Evolutionary conservation across 1,140 invertebrate species (phyloP), one percentile per base, ranked within the genome.

Genomic region (Sycobia sp.): DNA sequence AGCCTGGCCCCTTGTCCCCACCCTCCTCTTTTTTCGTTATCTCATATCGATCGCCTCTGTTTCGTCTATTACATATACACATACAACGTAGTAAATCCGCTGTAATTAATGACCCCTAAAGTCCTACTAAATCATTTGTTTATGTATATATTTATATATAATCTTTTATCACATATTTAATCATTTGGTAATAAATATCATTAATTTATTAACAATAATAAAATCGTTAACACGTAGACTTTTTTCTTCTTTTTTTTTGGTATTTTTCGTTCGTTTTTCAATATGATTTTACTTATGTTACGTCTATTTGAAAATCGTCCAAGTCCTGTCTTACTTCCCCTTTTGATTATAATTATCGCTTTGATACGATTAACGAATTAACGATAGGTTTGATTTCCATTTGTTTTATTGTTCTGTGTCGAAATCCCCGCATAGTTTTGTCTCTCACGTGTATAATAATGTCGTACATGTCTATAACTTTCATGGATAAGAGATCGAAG

Each of bases 81-180:
- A n/a, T n/a, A n/a, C n/a, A n/a, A 68, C 50, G 63, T 66, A 60
- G 58, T 58, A 59, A 64, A 69, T 68, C 55, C 69, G 55, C 54
- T 32, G 29, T 32, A 32, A 7, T 7, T 32, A 32, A 59, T 57
- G 50, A 38, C 55, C 38, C 34, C 36, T 51, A 66, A 70, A 68
- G 66, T 74, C n/a, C 74, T 77, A 75, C 75, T 74, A 76, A 73
- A 77, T 74, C 70, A 76, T 69, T 75, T 70, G 13, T 64, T 64
- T 62, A 66, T 57, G 56, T 51, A 69, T 69, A 64, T 71, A 66
- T 65, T 66, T 64, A 57, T 63, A 53, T 71, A 68, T 72, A 72
- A 67, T 68, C 46, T 54, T 67, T 70, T 75, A 73, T 73, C 73
- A 76, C 75, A 72, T 76, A 72, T 71, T 71, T 70, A 69, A 71